These are phyloP conservation scores for Callocephalon fimbriatum DNA, from an alignment of 2,113 vertebrate genomes.

Conservation along the genomic window DNA sequence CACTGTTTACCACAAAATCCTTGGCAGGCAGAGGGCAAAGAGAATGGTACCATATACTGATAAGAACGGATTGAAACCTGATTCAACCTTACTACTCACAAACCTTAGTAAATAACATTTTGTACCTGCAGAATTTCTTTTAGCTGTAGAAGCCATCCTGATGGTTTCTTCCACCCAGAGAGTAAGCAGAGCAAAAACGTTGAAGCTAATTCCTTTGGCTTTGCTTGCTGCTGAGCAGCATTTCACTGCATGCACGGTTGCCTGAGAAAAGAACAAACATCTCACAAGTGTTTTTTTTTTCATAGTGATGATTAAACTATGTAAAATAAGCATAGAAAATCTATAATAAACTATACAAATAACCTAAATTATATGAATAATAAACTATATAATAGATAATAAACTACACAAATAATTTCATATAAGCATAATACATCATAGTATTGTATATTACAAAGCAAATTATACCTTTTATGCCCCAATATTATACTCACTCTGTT, in stretches of 20 bases:
- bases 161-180: neutral
- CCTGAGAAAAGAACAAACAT: neutral
- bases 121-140: conserved; percentile 46
- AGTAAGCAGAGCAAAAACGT: neutral
- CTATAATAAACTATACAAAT: neutral
- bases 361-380: neutral
- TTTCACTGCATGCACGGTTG: neutral
- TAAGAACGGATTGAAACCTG: neutral
- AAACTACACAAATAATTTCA: neutral
- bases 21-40: neutral
- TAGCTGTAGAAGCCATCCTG: conserved; percentile 43
- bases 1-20: neutral
- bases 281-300: neutral
- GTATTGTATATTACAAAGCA: neutral
- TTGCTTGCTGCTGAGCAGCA: neutral
- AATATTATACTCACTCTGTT: neutral
- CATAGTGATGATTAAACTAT: neutral
- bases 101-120: neutral
- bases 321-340: neutral
- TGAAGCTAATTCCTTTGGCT: neutral
- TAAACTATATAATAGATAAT: neutral
- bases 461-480: neutral
- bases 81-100: neutral
- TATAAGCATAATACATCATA: neutral
- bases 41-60: neutral